Percentiles rank a stretch among this genome's conserved stretches.
phyloP scores from a whole-genome alignment of 2,797 vertebrate genomes.

The Avahi laniger region DNA sequence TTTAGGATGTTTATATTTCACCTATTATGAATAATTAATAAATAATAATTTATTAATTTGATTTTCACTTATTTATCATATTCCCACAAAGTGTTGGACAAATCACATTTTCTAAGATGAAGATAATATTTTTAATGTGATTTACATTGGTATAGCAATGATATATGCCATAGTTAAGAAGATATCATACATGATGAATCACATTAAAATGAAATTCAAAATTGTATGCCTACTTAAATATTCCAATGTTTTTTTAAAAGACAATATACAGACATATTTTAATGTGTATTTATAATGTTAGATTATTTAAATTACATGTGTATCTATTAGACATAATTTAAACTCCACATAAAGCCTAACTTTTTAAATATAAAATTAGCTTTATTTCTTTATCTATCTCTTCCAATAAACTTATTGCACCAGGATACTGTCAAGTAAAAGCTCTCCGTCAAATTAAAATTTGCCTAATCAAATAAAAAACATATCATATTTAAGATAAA shows the following conservation, averaged over 20 bases:
- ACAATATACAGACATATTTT: not conserved
- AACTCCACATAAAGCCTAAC: not conserved
- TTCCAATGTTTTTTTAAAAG: not conserved
- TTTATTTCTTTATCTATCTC: not conserved
- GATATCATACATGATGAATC: not conserved
- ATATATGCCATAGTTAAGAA: not conserved
- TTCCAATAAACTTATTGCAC: not conserved
- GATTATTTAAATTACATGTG: not conserved
- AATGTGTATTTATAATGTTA: not conserved
- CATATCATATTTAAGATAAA: not conserved
- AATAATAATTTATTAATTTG: not conserved
- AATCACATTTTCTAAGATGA: not conserved
- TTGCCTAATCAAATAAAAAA: not conserved
- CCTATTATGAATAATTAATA: not conserved
- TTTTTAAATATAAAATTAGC: not conserved
- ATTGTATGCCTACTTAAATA: not conserved
- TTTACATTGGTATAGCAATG: not conserved
- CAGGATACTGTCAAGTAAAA: not conserved
- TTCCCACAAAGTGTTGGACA: not conserved
- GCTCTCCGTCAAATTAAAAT: not conserved
- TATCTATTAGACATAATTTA: not conserved
- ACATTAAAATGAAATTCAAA: not conserved
- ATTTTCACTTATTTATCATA: not conserved
- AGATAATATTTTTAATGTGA: not conserved
- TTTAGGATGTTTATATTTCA: not conserved